A percentile compares a stretch with the other conserved stretches of the same genome.
Evolutionary conservation across 2,888 invertebrate genomes (phyloP).

Genomic region (Machimus atricapillus): DNA sequence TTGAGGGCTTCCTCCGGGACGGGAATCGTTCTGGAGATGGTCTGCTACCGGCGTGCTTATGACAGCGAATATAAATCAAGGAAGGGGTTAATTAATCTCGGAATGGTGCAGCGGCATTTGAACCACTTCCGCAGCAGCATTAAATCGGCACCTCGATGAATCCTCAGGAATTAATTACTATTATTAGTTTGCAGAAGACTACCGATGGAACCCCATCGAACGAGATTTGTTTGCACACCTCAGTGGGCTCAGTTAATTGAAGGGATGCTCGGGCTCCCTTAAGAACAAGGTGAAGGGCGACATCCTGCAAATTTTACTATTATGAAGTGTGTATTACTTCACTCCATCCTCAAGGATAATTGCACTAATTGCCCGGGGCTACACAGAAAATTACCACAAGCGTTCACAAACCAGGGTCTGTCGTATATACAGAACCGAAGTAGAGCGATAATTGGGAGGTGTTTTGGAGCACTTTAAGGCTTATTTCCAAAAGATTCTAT

Average conservation of each 20-base stretch:
- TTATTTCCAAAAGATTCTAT: background rate
- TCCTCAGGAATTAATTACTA: background rate
- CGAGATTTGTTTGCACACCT: background rate
- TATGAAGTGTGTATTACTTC: background rate
- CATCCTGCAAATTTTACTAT: background rate
- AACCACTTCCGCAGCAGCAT: background rate
- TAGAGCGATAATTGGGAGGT: background rate
- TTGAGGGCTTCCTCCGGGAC: background rate
- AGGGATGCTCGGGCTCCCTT: background rate
- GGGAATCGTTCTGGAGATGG: background rate
- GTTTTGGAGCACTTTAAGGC: background rate
- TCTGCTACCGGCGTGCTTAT: background rate
- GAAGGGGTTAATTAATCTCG: background rate
- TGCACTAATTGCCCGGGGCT: background rate
- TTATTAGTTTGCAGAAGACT: background rate
- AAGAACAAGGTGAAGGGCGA: background rate
- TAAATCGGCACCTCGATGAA: background rate
- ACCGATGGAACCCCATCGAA: background rate
- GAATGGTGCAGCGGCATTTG: background rate
- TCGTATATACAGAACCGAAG: background rate
- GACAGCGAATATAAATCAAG: background rate
- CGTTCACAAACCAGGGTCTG: background rate
- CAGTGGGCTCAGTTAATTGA: background rate
- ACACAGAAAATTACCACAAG: background rate
- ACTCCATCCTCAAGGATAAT: background rate